These are phyloP conservation scores for Elanoides forficatus DNA, from an alignment of 2,113 vertebrate species.

Conservation along the genomic window DNA sequence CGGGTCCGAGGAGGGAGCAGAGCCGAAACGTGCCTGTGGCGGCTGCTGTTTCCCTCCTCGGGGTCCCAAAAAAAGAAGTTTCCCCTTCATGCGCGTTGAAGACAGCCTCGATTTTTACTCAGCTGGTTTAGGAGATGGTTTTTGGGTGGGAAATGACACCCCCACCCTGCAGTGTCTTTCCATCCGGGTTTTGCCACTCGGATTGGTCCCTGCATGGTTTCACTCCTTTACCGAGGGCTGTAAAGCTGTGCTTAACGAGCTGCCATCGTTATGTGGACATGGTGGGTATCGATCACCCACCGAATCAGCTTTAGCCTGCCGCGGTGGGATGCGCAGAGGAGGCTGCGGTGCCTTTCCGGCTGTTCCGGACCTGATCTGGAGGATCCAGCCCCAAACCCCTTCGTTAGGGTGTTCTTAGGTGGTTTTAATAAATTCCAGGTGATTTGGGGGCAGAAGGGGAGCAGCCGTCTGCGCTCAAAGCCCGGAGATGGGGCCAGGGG, in stretches of 20 bases:
- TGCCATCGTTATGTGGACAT: neutral
- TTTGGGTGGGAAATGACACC: neutral
- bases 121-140: neutral
- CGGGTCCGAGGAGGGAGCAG: neutral
- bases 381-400: neutral
- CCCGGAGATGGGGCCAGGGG: fast-evolving
- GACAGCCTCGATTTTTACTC: fast-evolving
- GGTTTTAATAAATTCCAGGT: neutral
- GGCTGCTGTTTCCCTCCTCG: fast-evolving
- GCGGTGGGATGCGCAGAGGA: neutral
- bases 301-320: neutral
- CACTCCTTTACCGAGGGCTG: neutral
- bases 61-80: neutral
- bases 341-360: neutral
- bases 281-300: neutral
- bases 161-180: fast-evolving
- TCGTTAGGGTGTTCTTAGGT: neutral
- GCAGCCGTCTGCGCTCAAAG: neutral
- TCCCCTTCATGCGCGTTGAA: neutral
- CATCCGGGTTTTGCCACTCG: fast-evolving
- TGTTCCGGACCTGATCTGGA: neutral
- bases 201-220: neutral
- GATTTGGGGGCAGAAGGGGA: neutral
- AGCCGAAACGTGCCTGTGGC: fast-evolving
- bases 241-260: neutral